Conservation (phyloP, 1,140 invertebrate species). For the Lordiphosa stackelbergi region DNA sequence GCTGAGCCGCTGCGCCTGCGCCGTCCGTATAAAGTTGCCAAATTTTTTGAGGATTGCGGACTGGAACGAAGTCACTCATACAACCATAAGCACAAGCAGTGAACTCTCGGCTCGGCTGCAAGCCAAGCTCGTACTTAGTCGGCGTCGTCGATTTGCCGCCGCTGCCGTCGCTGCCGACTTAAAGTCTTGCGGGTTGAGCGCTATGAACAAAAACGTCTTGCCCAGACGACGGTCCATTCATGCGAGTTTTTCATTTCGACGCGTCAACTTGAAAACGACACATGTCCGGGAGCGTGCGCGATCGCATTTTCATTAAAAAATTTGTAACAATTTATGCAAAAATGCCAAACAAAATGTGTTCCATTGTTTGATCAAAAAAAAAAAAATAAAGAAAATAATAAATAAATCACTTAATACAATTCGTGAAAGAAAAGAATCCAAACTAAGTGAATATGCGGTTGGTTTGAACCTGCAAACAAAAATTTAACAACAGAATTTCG, state of each 20-base stretch:
- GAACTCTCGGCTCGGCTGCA: slow-evolving; percentile 39
- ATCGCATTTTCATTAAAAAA: slow-evolving; percentile 32
- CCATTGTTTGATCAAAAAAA: slow-evolving; percentile 6
- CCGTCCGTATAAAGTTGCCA: slow-evolving; percentile 34
- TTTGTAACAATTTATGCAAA: neutral
- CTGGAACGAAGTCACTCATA: slow-evolving; percentile 24
- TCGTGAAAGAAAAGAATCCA: neutral
- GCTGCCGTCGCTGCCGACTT: slow-evolving; percentile 24
- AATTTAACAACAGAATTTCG: neutral
- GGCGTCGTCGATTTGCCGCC: slow-evolving; percentile 32
- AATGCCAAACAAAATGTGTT: too few species aligned
- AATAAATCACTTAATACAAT: neutral
- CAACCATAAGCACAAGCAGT: slow-evolving; percentile 5
- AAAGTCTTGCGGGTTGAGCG: slow-evolving; percentile 37
- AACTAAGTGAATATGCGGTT: slow-evolving; percentile 37
- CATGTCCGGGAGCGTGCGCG: slow-evolving; percentile 58
- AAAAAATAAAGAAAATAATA: too few species aligned
- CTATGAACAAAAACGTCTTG: slow-evolving; percentile 77
- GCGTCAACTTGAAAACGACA: slow-evolving; percentile 76
- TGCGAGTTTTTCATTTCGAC: slow-evolving; percentile 77
- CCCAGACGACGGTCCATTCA: slow-evolving; percentile 73
- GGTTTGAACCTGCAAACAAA: slow-evolving; percentile 7
- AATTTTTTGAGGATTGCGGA: slow-evolving; percentile 52
- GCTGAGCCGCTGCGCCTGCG: slow-evolving; percentile 6
- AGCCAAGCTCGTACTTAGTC: slow-evolving; percentile 54